Evolutionary conservation across 2,113 vertebrate species (phyloP).

Genomic region (Nycticryphes semicollaris): DNA sequence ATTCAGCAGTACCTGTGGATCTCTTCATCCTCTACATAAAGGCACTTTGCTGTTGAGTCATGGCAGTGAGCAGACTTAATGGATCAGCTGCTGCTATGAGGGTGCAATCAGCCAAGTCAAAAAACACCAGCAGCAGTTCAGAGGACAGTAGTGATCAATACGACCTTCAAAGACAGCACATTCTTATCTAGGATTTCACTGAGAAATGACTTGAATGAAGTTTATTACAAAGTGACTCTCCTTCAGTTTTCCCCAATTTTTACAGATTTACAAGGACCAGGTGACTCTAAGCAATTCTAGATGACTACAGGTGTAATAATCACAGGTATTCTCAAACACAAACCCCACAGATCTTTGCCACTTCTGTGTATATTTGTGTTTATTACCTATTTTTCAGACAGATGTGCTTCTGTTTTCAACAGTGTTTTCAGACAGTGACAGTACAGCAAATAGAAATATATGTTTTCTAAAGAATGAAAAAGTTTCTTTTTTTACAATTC

Average conservation of each 20-base stretch:
- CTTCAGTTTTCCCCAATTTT: not conserved
- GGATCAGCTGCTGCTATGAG: not conserved
- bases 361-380: not conserved
- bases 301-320: not conserved
- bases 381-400: not conserved
- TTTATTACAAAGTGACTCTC: not conserved
- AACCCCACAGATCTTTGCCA: not conserved
- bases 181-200: not conserved
- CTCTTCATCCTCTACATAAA: accelerated
- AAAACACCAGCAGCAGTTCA: not conserved
- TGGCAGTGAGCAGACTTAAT: not conserved
- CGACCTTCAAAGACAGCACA: not conserved
- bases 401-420: not conserved
- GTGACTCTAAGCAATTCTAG: not conserved
- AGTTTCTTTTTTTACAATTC: not conserved
- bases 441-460: not conserved
- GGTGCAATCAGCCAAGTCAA: not conserved
- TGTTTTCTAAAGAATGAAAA: not conserved
- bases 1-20: not conserved
- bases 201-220: not conserved
- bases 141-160: not conserved
- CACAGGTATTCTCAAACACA: not conserved
- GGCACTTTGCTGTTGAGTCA: not conserved
- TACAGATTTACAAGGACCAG: not conserved
- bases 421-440: not conserved